Conservation (phyloP, 2,113 vertebrate genomes). For the Myiopsitta monachus region DNA sequence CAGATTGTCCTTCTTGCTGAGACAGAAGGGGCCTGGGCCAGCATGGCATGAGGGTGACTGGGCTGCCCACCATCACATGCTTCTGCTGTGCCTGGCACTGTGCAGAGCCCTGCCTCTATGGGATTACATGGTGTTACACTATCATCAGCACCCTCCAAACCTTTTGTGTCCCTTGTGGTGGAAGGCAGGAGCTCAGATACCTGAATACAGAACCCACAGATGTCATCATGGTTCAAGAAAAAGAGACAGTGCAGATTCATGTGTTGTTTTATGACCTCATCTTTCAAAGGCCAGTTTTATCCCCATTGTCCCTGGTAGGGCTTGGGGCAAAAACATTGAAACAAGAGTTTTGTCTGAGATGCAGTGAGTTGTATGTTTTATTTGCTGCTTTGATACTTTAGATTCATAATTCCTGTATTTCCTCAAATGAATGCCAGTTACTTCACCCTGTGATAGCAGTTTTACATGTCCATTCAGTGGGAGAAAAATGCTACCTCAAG, state of each 20-base stretch:
- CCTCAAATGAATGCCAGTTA: neutral
- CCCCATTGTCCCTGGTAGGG: neutral
- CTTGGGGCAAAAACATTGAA: neutral
- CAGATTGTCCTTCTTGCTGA: neutral
- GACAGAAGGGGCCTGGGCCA: neutral
- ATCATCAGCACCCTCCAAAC: neutral
- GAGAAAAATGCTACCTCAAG: neutral
- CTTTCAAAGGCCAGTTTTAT: neutral
- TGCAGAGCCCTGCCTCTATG: neutral
- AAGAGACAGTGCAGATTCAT: neutral
- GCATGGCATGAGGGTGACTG: rapidly evolving
- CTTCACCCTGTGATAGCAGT: neutral
- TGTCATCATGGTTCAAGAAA: neutral
- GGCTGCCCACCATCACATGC: rapidly evolving
- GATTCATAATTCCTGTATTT: neutral
- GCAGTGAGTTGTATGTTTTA: neutral
- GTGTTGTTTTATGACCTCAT: neutral
- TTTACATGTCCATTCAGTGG: neutral
- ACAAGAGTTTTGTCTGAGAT: neutral
- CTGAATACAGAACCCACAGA: neutral
- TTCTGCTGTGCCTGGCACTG: neutral
- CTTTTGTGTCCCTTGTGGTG: neutral
- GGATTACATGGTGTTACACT: neutral
- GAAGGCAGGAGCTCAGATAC: neutral
- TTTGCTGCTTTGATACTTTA: neutral